Evolutionary conservation across 92 coral and sea anemone species (phyloP).

Genomic region (Galaxea fascicularis): DNA sequence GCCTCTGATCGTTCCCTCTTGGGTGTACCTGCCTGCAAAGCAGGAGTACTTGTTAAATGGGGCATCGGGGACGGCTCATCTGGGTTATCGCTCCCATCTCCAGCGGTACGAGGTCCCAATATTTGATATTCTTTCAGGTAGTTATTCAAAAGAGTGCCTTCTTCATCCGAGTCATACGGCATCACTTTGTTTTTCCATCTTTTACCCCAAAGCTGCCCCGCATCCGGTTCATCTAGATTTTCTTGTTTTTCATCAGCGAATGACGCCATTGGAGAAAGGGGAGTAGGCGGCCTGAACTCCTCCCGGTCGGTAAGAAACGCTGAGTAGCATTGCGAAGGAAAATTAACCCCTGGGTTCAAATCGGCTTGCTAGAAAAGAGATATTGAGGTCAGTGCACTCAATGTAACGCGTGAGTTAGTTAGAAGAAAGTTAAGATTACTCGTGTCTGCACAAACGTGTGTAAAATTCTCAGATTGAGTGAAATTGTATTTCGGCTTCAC

Average conservation of each 20-base stretch:
- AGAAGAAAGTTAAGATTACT: no score
- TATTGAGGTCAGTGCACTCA: no score
- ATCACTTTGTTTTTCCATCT: slow-evolving; percentile 4
- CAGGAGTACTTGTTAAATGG: neutral
- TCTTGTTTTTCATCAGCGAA: slow-evolving; percentile 18
- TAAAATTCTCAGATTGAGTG: no score
- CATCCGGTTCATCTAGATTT: slow-evolving; percentile 27
- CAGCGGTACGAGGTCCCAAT: slow-evolving; percentile 61
- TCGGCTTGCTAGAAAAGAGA: slow-evolving; percentile 6
- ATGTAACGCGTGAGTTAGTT: no score
- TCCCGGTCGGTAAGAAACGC: slow-evolving; percentile 18
- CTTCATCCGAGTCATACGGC: slow-evolving; percentile 15
- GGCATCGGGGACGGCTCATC: slow-evolving; percentile 43
- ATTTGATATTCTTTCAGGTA: neutral
- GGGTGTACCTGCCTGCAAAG: neutral
- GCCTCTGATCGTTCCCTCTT: slow-evolving; percentile 9
- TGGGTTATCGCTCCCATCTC: slow-evolving; percentile 68
- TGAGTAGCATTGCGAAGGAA: neutral
- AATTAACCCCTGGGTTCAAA: neutral
- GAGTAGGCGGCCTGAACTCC: slow-evolving; percentile 4
- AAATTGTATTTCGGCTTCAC: no score
- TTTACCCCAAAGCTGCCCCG: slow-evolving; percentile 10
- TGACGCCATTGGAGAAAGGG: slow-evolving; percentile 18
- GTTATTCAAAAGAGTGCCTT: neutral
- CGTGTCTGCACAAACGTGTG: no score